Conservation (phyloP, 2,113 vertebrate species). For the Struthio camelus region DNA sequence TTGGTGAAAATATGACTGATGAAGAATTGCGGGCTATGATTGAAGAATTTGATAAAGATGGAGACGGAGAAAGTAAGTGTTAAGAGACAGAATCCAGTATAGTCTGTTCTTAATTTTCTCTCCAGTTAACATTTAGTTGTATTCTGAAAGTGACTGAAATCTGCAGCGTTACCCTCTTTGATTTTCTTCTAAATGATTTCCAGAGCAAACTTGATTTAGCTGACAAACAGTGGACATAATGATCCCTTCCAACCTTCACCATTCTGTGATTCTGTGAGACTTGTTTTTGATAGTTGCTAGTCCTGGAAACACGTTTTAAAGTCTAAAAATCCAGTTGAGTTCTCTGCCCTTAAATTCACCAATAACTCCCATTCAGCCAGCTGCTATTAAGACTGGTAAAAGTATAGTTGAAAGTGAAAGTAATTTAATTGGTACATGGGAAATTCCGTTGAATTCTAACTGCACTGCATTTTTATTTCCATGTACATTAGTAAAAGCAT, state of each 20-base stretch:
- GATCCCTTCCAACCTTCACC: no score
- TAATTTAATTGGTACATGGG: neutral
- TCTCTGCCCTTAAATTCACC: neutral
- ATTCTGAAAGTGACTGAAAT: neutral
- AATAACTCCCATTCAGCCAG: neutral
- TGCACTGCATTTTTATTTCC: neutral
- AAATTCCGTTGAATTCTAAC: neutral
- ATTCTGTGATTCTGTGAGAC: no score
- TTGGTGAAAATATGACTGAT: constrained; percentile 94
- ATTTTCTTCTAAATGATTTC: neutral
- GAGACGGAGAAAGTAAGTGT: constrained; percentile 95
- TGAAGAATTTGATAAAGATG: constrained; percentile 94
- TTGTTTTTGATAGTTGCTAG: neutral
- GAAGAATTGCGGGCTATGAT: constrained; percentile 98
- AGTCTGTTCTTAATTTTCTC: neutral
- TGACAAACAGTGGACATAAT: neutral
- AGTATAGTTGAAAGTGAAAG: neutral
- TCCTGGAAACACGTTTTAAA: neutral
- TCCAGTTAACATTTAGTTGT: neutral
- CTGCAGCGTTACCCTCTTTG: neutral
- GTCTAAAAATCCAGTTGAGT: neutral
- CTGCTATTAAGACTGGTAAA: neutral
- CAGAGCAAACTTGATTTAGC: neutral
- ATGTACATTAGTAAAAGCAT: neutral
- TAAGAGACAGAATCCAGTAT: neutral